Conservation (phyloP, 2,113 vertebrate species). For the Gopherus evgoodei region DNA sequence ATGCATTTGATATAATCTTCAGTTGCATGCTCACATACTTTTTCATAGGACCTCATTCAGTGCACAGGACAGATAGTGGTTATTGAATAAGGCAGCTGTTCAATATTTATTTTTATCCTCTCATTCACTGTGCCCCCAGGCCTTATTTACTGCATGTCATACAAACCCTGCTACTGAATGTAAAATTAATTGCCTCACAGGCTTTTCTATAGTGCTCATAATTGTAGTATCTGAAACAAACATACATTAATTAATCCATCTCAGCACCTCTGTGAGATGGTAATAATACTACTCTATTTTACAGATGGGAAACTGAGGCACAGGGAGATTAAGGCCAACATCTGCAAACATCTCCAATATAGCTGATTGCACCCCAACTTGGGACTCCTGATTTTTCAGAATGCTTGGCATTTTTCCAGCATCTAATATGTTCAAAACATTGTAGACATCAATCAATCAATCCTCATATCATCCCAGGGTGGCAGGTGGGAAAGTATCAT, state of each 20-base stretch:
- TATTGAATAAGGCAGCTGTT: conserved; percentile 64
- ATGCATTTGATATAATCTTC: conserved; percentile 22
- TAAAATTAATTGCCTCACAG: conserved; percentile 58
- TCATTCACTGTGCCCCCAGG: conserved; percentile 49
- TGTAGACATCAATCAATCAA: not conserved
- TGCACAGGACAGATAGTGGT: not conserved
- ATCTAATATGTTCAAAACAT: not conserved
- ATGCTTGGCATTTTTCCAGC: not conserved
- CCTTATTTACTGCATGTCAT: conserved; percentile 40
- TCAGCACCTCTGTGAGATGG: conserved; percentile 49
- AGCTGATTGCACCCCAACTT: not conserved
- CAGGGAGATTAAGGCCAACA: not conserved
- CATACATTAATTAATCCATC: conserved; percentile 47
- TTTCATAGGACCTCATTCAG: conserved; percentile 49
- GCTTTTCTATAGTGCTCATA: conserved; percentile 33
- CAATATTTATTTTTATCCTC: conserved; percentile 68
- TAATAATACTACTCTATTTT: conserved; percentile 52
- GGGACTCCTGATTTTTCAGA: not conserved
- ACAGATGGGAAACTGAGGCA: conserved; percentile 12
- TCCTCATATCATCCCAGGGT: not conserved
- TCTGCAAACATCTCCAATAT: not conserved
- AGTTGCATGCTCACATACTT: conserved; percentile 56
- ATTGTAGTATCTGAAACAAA: conserved; percentile 47
- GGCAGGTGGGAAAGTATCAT: not conserved
- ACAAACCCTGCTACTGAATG: conserved; percentile 26